Conservation (phyloP, 2,888 invertebrate genomes). For the Frankliniella fusca region DNA sequence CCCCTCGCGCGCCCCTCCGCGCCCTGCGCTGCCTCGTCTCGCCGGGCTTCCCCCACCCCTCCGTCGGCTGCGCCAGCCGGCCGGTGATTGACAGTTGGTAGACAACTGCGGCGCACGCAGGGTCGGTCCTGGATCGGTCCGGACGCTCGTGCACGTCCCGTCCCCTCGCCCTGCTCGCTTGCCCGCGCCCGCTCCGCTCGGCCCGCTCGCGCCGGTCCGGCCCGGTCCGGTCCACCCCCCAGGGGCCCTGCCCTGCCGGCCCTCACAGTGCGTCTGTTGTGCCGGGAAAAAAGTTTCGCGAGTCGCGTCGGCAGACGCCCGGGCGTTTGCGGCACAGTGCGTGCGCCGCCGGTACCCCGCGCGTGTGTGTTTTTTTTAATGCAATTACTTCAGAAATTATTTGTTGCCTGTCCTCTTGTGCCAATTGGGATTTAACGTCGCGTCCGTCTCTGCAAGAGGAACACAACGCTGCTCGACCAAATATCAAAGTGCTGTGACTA, state of each 20-base stretch:
- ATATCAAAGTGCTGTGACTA: constrained; percentile 17
- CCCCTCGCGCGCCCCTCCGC: background rate
- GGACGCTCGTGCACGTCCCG: no score
- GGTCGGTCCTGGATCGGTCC: constrained; percentile 20
- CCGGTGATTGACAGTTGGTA: constrained; percentile 24
- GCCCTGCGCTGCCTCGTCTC: background rate
- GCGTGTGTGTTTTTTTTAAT: background rate
- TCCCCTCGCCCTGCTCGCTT: background rate
- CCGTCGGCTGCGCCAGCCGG: constrained; percentile 12
- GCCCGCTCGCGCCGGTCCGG: background rate
- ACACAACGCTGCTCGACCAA: constrained; percentile 2
- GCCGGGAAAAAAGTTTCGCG: background rate
- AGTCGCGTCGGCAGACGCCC: constrained; percentile 5
- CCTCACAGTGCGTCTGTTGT: background rate
- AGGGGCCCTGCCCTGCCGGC: background rate
- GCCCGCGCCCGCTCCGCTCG: background rate
- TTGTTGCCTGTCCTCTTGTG: background rate
- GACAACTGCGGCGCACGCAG: constrained; percentile 18
- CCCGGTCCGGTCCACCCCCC: background rate
- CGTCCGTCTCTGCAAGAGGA: background rate
- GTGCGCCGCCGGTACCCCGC: background rate
- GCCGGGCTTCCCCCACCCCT: constrained; percentile 11
- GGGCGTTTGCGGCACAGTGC: background rate
- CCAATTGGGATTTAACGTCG: background rate
- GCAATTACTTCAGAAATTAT: background rate